Base-by-base conservation (phyloP, 2,797 vertebrate genomes). In the Epinephelus coioides region DNA sequence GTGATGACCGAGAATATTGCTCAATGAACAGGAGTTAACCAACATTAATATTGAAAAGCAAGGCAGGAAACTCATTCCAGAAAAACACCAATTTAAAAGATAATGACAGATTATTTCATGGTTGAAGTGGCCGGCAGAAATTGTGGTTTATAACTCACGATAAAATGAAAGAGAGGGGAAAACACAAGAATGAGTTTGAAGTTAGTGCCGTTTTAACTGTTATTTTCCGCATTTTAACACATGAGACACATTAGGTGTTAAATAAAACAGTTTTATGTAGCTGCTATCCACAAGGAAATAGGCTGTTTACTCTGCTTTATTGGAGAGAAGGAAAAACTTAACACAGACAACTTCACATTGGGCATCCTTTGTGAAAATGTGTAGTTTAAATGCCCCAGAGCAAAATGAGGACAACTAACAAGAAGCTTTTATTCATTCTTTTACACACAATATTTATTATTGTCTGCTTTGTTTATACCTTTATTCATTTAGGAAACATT, bases 351-450 rank as follows among this genome's bases (percentile, higher is more conserved):
- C 54, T 50, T 51, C 12, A 56, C 27, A 67, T 21, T 13, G 14
- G 10, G 2, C 14, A 59, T 43, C 3, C 38, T 34, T 44, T 50
- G 57, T 34, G 10, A 57, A 61, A 59, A 46, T 17, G 17, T 53
- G 12, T 27, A 11, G 1, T 53, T 51, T 19, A 34, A 74, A 77
- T 27, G 17, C 40, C 47, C 38, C 3, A 5, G 10, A 47, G 34
- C 5, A 51, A 75, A 78, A 46, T 67, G 5, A 47, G 5, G 3
- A 11, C 38, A 53, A 49, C 38, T 51, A 43, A 53, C 8, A 69
- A 53, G 55, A 65, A 43, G 54, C 55, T 65, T 34, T 76, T 75
- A 64, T 60, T 70, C 1, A 21, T 50, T 71, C 44, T 61, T 84
- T 43, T 34, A 47, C 15, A 18, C 21, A 3, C 3, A 34, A 23